Conservation (phyloP, 2,888 invertebrate species). For the Mythimna impura region DNA sequence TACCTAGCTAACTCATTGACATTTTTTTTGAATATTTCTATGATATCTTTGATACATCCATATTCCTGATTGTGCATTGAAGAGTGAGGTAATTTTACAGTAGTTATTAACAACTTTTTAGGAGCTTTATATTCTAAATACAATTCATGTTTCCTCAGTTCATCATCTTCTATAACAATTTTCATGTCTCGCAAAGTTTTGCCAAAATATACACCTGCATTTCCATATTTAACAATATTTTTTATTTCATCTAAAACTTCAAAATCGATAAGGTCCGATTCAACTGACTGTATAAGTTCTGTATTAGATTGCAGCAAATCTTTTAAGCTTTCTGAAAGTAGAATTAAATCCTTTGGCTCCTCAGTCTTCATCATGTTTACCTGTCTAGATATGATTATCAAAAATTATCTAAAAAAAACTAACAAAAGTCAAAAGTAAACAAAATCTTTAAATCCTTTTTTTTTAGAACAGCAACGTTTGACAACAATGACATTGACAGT, state of each 20-base stretch:
- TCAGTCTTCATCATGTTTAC: slow-evolving; percentile 11
- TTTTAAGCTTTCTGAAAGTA: slow-evolving; percentile 39
- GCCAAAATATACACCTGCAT: slow-evolving; percentile 76
- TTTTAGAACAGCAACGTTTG: too few species aligned
- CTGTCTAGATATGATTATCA: background rate
- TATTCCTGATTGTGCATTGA: slow-evolving; percentile 75
- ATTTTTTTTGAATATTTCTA: slow-evolving; percentile 70
- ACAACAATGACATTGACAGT: background rate
- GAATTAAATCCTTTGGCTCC: slow-evolving; percentile 28
- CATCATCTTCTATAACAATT: slow-evolving; percentile 74
- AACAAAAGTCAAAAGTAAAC: background rate
- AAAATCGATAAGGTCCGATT: slow-evolving; percentile 71
- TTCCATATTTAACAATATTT: slow-evolving; percentile 46
- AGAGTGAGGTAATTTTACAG: slow-evolving; percentile 76
- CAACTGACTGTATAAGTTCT: slow-evolving; percentile 46
- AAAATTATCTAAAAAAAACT: background rate
- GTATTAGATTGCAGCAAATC: slow-evolving; percentile 27
- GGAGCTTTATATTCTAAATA: slow-evolving; percentile 73
- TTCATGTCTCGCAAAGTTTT: slow-evolving; percentile 80
- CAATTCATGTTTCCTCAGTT: slow-evolving; percentile 76
- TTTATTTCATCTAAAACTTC: slow-evolving; percentile 78
- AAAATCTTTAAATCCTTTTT: too few species aligned
- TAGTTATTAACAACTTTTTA: slow-evolving; percentile 72
- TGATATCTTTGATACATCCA: slow-evolving; percentile 73
- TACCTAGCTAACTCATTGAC: slow-evolving; percentile 74